These are phyloP conservation scores for Ommatoiulus sabulosus DNA, from an alignment of 2,888 invertebrate genomes.

Conservation along the genomic window DNA sequence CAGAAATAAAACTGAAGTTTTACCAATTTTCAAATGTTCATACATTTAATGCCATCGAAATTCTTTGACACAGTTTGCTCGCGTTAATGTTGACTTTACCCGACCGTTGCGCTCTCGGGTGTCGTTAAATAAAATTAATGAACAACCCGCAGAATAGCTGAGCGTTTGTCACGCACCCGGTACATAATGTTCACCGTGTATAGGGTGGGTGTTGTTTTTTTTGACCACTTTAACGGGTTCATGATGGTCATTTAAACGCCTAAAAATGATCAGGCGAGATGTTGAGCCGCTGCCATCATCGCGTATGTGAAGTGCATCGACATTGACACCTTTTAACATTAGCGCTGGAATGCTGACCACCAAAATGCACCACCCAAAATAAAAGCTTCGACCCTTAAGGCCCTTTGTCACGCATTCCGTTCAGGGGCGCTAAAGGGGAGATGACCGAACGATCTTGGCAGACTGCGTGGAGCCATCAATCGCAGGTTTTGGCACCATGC, in stretches of 20 bases:
- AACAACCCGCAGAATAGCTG: background rate
- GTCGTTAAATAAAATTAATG: background rate
- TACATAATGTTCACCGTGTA: background rate
- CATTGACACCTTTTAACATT: conserved; percentile 21
- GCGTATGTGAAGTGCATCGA: conserved; percentile 32
- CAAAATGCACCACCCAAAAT: background rate
- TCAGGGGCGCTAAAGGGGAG: background rate
- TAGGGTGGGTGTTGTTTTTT: background rate
- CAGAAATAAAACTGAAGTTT: too few relatives aligned
- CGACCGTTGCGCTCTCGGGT: background rate
- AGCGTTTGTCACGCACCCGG: background rate
- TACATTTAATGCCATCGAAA: too few relatives aligned
- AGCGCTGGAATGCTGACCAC: background rate
- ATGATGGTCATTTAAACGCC: background rate
- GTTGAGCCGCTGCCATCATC: conserved; percentile 14
- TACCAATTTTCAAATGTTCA: too few relatives aligned
- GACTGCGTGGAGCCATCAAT: conserved; percentile 59
- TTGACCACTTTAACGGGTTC: background rate
- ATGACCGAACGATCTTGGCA: conserved; percentile 54
- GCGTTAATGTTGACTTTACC: too few relatives aligned
- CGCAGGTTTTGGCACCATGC: conserved; percentile 54
- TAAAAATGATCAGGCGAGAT: background rate
- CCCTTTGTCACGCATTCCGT: conserved; percentile 5
- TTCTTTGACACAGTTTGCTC: too few relatives aligned
- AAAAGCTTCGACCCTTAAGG: background rate